Conservation (phyloP, 2,888 invertebrate genomes). For the Ctenicera cuprea region DNA sequence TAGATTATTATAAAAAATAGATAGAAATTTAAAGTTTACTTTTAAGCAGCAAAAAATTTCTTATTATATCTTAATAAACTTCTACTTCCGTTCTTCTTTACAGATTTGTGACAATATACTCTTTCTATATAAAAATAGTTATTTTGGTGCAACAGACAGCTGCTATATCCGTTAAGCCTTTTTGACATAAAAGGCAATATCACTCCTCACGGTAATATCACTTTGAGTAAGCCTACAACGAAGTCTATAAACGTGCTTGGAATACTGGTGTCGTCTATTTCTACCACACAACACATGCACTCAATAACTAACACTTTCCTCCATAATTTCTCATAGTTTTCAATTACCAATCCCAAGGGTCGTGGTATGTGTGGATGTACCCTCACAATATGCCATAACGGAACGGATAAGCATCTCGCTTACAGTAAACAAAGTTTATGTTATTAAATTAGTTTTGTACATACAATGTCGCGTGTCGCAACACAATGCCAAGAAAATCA, state of each 20-base stretch:
- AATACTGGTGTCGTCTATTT: conserved; percentile 14
- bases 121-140: not conserved
- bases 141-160: conserved; percentile 6
- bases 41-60: no score
- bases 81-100: no score
- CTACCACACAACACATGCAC: not conserved
- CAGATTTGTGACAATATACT: not conserved
- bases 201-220: conserved; percentile 14
- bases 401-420: not conserved
- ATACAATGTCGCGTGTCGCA: conserved; percentile 36
- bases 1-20: no score
- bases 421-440: conserved; percentile 1
- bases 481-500: conserved; percentile 17
- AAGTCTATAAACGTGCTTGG: conserved; percentile 25
- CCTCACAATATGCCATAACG: not conserved
- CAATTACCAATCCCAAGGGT: not conserved
- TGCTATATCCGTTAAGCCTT: conserved; percentile 2
- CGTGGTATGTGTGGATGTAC: not conserved
- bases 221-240: not conserved
- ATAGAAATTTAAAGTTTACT: no score
- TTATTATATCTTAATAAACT: no score
- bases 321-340: not conserved
- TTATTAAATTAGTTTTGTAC: conserved; percentile 25
- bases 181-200: conserved; percentile 12
- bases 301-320: conserved; percentile 25